Conservation (phyloP, 2,888 invertebrate genomes). For the Epistrophe grossulariae region DNA sequence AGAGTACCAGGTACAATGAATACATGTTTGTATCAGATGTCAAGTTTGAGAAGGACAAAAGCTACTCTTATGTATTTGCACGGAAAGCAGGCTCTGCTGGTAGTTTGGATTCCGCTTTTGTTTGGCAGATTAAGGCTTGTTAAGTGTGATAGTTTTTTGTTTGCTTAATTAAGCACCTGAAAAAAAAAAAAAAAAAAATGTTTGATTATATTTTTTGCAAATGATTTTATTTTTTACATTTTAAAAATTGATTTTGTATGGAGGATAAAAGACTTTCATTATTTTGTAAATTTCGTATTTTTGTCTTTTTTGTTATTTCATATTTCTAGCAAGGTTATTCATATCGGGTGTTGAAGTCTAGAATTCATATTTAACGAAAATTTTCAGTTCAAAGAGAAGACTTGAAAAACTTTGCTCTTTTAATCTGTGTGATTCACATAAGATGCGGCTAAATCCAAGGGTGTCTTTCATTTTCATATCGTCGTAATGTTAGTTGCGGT, state of each 20-base stretch:
- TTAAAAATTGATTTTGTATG: background rate
- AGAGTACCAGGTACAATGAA: slow-evolving; percentile 14
- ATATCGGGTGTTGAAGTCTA: too few relatives aligned
- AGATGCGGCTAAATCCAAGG: too few relatives aligned
- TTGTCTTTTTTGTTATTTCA: background rate
- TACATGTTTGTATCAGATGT: slow-evolving; percentile 17
- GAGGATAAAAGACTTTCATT: slow-evolving; percentile 1
- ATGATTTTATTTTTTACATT: background rate
- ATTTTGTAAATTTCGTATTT: background rate
- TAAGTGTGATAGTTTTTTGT: slow-evolving; percentile 5
- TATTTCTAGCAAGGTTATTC: too few relatives aligned
- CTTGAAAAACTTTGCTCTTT: too few relatives aligned
- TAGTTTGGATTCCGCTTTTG: background rate
- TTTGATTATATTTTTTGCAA: background rate
- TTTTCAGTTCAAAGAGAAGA: too few relatives aligned
- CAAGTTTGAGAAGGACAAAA: background rate
- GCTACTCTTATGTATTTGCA: background rate
- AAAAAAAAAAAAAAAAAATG: background rate
- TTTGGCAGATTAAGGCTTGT: slow-evolving; percentile 9
- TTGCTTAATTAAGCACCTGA: background rate
- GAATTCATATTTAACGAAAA: too few relatives aligned
- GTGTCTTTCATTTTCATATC: too few relatives aligned
- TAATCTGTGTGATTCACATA: too few relatives aligned
- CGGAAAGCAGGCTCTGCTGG: background rate
- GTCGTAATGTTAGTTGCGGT: too few relatives aligned